Evolutionary conservation across 2,113 vertebrate genomes (phyloP).

Genomic region (Cavia aperea): DNA sequence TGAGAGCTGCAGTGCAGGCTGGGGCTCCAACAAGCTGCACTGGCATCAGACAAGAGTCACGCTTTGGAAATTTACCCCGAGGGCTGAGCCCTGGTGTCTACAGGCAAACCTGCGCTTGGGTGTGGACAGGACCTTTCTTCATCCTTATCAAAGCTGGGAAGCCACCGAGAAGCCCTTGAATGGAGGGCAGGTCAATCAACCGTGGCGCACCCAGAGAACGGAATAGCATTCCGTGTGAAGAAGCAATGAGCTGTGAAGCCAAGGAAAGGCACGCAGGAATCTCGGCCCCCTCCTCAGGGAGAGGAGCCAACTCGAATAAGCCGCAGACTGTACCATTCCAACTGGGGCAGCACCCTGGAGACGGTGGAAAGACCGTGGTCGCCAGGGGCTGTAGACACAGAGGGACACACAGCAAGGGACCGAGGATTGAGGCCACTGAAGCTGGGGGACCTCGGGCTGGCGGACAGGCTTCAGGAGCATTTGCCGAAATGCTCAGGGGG

Average conservation of each 20-base stretch:
- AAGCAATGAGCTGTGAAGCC: not conserved
- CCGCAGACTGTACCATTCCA: rapidly evolving
- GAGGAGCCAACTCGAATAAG: not conserved
- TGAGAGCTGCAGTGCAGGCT: not conserved
- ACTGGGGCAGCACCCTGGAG: not conserved
- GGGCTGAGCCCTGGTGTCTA: not conserved
- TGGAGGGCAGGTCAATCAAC: not conserved
- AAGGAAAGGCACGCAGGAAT: not conserved
- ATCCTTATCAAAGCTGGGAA: not conserved
- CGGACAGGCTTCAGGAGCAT: rapidly evolving
- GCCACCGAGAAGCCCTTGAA: not conserved
- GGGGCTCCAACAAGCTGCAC: not conserved
- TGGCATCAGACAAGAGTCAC: not conserved
- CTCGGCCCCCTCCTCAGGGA: not conserved
- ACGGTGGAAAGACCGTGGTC: not conserved
- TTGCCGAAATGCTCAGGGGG: not conserved
- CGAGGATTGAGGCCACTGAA: not conserved
- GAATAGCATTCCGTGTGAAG: not conserved
- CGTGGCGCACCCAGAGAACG: not conserved
- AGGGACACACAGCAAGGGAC: not conserved
- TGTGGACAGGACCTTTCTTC: not conserved
- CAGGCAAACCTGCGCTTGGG: not conserved
- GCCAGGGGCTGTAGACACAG: not conserved
- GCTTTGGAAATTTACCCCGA: not conserved
- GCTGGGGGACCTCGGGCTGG: rapidly evolving